A percentile compares a stretch with the other conserved stretches of the same genome.
phyloP scores from a whole-genome alignment of 2,797 vertebrate species.

The Petrocephalus schoutedeni region DNA sequence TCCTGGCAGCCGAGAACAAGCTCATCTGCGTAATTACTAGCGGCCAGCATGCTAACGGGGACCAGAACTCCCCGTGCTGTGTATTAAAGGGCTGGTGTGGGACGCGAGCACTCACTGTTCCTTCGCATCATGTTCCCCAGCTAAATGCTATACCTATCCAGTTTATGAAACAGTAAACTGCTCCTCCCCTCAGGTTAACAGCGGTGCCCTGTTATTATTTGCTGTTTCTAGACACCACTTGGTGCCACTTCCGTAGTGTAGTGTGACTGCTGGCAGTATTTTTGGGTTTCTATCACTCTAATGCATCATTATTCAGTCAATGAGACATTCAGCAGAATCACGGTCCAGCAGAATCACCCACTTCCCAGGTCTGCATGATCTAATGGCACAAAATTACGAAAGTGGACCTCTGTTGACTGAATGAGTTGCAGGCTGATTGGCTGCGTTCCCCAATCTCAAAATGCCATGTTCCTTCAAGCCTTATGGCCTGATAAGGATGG shows the following conservation, averaged over 20 bases:
- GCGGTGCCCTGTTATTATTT: neutral
- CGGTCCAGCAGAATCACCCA: neutral
- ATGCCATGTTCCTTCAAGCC: neutral
- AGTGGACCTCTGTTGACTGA: neutral
- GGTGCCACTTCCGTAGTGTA: neutral
- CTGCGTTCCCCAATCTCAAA: neutral
- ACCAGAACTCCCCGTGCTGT: neutral
- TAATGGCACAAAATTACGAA: neutral
- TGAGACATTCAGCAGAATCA: neutral
- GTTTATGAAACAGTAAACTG: constrained; percentile 1
- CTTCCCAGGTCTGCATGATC: neutral
- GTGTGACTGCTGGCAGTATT: neutral
- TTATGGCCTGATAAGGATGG: neutral
- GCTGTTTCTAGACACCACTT: neutral
- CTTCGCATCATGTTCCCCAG: neutral
- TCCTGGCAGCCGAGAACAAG: neutral
- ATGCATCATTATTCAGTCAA: neutral
- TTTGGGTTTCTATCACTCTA: neutral
- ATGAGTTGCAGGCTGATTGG: neutral
- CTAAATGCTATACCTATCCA: neutral
- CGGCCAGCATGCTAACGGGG: neutral
- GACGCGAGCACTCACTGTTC: neutral
- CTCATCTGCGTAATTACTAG: neutral
- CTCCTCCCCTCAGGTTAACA: neutral
- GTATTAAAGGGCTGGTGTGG: neutral